Evolutionary conservation across 2,888 invertebrate genomes (phyloP).

Genomic region (Metellina segmentata): DNA sequence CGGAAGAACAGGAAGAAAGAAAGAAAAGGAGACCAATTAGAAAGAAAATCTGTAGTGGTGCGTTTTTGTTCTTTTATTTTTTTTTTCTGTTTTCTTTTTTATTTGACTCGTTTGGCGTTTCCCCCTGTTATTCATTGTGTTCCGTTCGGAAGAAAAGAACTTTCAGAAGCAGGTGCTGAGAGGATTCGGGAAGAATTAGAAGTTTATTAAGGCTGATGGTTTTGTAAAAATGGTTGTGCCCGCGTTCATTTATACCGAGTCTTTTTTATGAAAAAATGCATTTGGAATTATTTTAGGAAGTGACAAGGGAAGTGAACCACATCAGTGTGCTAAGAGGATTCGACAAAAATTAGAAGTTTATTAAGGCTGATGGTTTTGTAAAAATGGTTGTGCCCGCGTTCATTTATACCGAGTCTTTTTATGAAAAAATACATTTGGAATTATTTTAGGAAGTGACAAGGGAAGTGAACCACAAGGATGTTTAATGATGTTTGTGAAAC

Average conservation of each 20-base stretch:
- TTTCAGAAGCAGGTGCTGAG: conserved; percentile 32
- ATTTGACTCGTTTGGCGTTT: background rate
- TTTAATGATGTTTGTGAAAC: no score
- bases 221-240: no score
- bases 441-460: no score
- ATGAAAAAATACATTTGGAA: no score
- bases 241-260: no score
- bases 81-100: background rate
- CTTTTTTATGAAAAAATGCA: no score
- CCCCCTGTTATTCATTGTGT: conserved; percentile 24
- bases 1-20: conserved; percentile 16
- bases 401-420: no score
- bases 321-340: conserved; percentile 10
- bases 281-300: no score
- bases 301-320: no score
- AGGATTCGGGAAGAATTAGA: conserved; percentile 38
- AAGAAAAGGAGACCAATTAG: conserved; percentile 32
- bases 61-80: conserved; percentile 21
- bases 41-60: conserved; percentile 37
- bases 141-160: conserved; percentile 10
- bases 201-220: conserved; percentile 24
- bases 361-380: background rate
- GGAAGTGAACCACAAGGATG: no score
- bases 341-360: conserved; percentile 51
- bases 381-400: no score